These are phyloP conservation scores for Limnodromus scolopaceus DNA, from an alignment of 2,797 vertebrate genomes.

Conservation along the genomic window DNA sequence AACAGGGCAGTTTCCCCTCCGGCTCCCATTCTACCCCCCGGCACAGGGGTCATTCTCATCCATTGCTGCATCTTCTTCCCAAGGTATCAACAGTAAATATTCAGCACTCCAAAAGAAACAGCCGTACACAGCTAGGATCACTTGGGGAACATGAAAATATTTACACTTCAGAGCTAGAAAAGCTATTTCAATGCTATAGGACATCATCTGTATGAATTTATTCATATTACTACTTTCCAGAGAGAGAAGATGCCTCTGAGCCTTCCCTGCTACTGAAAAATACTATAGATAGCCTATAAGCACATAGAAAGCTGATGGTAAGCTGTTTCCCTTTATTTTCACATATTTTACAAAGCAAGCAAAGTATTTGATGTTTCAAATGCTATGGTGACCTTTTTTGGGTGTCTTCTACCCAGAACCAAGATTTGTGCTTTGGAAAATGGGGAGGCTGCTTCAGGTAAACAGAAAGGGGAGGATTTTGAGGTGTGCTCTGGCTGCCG, in stretches of 20 bases:
- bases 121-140: neutral
- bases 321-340: neutral
- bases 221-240: neutral
- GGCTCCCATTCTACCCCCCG: neutral
- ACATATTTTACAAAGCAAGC: neutral
- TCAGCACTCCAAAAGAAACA: neutral
- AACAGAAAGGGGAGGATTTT: neutral
- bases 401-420: neutral
- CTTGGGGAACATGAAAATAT: neutral
- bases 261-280: neutral
- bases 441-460: neutral
- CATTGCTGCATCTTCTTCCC: neutral
- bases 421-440: neutral
- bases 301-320: neutral
- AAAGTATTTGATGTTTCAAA: neutral
- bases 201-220: neutral
- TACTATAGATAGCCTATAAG: neutral
- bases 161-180: neutral
- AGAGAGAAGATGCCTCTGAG: neutral
- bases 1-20: neutral
- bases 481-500: neutral
- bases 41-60: neutral
- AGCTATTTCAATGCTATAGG: neutral
- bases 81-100: neutral
- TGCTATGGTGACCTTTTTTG: neutral